Conservation (phyloP, 2,113 vertebrate species). For the Phrynocephalus versicolor region DNA sequence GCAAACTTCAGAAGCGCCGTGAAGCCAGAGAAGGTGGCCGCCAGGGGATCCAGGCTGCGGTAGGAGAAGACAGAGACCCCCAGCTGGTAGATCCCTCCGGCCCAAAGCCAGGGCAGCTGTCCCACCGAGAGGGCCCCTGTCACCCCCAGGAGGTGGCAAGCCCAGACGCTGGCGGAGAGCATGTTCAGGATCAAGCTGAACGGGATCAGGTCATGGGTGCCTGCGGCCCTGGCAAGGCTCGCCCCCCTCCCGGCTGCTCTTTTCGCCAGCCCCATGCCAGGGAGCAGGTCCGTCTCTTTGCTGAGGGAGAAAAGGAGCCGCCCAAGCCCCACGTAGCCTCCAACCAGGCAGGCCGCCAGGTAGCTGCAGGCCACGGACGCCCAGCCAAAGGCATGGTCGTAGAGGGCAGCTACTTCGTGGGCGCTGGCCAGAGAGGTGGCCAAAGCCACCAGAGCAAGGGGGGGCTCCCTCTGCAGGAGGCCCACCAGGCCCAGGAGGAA, state of each 20-base stretch:
- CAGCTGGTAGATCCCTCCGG: conserved; percentile 80
- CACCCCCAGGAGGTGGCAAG: conserved; percentile 80
- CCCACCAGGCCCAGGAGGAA: conserved; percentile 74
- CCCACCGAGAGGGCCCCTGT: conserved; percentile 73
- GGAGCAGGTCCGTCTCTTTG: conserved; percentile 63
- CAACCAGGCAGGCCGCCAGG: conserved; percentile 75
- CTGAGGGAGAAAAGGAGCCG: conserved; percentile 73
- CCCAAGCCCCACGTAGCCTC: conserved; percentile 79
- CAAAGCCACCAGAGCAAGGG: conserved; percentile 73
- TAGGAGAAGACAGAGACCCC: conserved; percentile 79
- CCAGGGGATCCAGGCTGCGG: conserved; percentile 74
- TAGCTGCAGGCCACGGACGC: conserved; percentile 82
- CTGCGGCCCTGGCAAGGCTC: background rate
- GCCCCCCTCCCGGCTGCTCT: background rate
- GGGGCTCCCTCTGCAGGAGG: conserved; percentile 67
- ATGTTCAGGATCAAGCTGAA: conserved; percentile 80
- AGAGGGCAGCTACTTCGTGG: conserved; percentile 79
- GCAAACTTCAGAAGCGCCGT: conserved; percentile 79
- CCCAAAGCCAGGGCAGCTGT: conserved; percentile 89
- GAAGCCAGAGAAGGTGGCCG: conserved; percentile 83
- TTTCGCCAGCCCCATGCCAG: conserved; percentile 66
- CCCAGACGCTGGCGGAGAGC: conserved; percentile 80
- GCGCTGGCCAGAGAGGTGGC: conserved; percentile 78
- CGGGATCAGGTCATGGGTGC: conserved; percentile 43
- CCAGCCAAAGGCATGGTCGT: conserved; percentile 69